These are phyloP conservation scores for Yponomeuta sedellus DNA, from an alignment of 2,888 invertebrate genomes.

Conservation along the genomic window DNA sequence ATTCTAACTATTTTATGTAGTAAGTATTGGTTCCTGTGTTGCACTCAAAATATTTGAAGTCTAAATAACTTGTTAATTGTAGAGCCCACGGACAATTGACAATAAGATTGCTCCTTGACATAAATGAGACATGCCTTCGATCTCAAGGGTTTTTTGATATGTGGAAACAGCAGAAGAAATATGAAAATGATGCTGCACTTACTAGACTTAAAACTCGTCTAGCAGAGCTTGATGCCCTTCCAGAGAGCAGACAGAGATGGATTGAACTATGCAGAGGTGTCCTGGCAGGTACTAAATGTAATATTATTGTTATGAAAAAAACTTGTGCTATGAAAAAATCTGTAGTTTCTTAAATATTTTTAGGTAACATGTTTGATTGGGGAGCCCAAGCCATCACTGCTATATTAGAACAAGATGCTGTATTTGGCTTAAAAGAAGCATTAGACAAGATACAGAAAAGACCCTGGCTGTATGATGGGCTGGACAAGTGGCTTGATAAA, in stretches of 20 bases:
- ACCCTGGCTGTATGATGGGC: conserved; percentile 94
- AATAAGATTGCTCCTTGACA: conserved; percentile 91
- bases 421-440: conserved; percentile 90
- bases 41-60: too few relatives aligned
- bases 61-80: conserved; percentile 29
- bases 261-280: conserved; percentile 80
- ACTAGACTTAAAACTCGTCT: conserved; percentile 81
- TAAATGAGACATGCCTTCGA: conserved; percentile 93
- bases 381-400: conserved; percentile 93
- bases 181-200: conserved; percentile 90
- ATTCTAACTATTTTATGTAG: too few relatives aligned
- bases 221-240: conserved; percentile 81
- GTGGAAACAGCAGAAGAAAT: conserved; percentile 88
- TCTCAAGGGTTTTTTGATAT: conserved; percentile 96
- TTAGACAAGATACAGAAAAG: conserved; percentile 88
- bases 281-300: conserved; percentile 69
- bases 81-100: conserved; percentile 88
- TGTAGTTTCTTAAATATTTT: neutral
- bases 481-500: conserved; percentile 88
- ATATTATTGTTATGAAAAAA: neutral
- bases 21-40: too few relatives aligned
- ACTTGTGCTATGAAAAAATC: too few relatives aligned
- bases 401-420: conserved; percentile 83
- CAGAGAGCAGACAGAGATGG: conserved; percentile 77
- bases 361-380: conserved; percentile 98